These are phyloP conservation scores for Alligator sinensis DNA, from an alignment of 2,113 vertebrate genomes.

Conservation along the genomic window DNA sequence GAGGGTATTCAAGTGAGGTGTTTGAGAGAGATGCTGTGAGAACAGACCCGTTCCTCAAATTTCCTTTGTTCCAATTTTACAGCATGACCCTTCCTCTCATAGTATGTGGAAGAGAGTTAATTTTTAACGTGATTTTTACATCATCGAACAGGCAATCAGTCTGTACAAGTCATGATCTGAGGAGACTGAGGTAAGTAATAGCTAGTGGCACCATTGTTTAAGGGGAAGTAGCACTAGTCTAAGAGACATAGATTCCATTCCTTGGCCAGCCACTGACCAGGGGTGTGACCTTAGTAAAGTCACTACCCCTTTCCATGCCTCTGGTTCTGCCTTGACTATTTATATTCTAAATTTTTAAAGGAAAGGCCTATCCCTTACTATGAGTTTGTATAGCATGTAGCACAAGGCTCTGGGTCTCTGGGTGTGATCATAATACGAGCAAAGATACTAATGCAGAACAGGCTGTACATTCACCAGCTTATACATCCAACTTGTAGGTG, in stretches of 20 bases:
- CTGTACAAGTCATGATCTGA: not conserved
- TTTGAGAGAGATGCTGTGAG: slow-evolving; percentile 48
- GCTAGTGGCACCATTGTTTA: not conserved
- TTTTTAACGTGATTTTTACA: not conserved
- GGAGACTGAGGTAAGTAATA: not conserved
- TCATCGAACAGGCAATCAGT: not conserved
- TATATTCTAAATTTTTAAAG: not conserved
- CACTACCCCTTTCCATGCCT: not conserved
- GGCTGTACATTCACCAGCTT: not conserved
- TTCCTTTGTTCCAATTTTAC: not conserved
- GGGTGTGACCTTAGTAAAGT: not conserved
- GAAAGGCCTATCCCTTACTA: not conserved
- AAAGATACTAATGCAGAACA: not conserved
- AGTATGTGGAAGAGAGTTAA: no score
- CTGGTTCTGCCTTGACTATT: not conserved
- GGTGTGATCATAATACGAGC: not conserved
- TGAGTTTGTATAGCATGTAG: not conserved
- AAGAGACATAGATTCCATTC: not conserved
- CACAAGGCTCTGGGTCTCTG: not conserved
- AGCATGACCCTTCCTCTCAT: not conserved
- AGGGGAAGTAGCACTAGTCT: not conserved
- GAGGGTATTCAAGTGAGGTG: slow-evolving; percentile 52
- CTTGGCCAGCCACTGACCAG: not conserved
- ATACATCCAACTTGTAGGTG: not conserved
- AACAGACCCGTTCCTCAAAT: slow-evolving; percentile 30